phyloP scores from a whole-genome alignment of 2,797 vertebrate species.

The Aulostomus chinensis region DNA sequence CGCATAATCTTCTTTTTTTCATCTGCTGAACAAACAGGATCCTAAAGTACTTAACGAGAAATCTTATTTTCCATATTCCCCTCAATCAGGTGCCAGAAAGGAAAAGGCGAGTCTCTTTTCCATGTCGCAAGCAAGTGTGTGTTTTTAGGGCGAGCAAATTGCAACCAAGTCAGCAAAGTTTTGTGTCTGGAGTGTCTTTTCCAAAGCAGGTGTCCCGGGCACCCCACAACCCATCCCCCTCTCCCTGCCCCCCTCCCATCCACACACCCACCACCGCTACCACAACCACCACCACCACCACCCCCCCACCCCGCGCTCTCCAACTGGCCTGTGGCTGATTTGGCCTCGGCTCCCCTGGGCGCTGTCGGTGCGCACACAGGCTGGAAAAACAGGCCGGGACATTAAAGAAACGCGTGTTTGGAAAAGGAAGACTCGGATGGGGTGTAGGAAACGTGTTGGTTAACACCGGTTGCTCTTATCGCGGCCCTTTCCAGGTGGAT shows the following conservation, averaged over 20 bases:
- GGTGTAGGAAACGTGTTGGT: constrained; percentile 95
- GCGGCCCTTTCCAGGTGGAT: constrained; percentile 87
- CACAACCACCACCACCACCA: too few species aligned
- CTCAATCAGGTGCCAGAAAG: constrained; percentile 69
- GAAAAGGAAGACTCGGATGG: constrained; percentile 94
- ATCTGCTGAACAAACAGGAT: constrained; percentile 66
- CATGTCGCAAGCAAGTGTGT: constrained; percentile 74
- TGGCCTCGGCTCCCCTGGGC: constrained; percentile 79
- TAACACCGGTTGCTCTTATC: constrained; percentile 95
- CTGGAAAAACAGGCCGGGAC: constrained; percentile 93
- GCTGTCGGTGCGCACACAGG: constrained; percentile 83
- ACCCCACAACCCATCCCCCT: too few species aligned
- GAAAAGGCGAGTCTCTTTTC: constrained; percentile 77
- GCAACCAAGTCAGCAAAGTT: constrained; percentile 78
- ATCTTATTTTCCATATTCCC: constrained; percentile 72
- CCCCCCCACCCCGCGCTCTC: constrained; percentile 34
- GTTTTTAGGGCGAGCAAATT: too few species aligned
- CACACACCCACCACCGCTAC: too few species aligned
- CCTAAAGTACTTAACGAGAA: constrained; percentile 69
- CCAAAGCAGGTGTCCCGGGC: too few species aligned
- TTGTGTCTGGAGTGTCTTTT: too few species aligned
- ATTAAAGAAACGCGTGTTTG: constrained; percentile 93
- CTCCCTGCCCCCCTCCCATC: too few species aligned
- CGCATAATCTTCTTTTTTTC: constrained; percentile 41
- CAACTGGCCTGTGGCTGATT: constrained; percentile 59